Conservation (phyloP, 2,797 vertebrate species). For the Antrozous pallidus region DNA sequence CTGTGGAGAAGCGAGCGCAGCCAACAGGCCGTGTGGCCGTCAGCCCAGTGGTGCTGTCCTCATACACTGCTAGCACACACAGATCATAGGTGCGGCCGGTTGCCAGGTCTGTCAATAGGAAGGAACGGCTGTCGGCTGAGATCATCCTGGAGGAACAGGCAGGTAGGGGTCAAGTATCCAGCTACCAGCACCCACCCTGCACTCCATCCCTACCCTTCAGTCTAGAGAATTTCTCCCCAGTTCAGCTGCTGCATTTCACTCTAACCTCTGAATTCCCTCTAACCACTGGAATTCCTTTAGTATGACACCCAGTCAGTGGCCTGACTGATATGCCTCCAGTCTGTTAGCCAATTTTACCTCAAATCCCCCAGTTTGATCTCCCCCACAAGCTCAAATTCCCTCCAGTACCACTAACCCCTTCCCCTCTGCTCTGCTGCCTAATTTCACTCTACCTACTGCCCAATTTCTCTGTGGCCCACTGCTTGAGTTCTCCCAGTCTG, state of each 20-base stretch:
- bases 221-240: background rate
- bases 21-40: constrained; percentile 75
- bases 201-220: background rate
- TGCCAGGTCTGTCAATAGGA: constrained; percentile 79
- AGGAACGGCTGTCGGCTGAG: constrained; percentile 73
- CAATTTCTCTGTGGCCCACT: background rate
- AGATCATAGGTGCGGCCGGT: constrained; percentile 78
- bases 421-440: too few species aligned
- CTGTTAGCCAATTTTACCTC: background rate
- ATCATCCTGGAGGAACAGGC: constrained; percentile 74
- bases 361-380: background rate
- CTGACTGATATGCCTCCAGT: background rate
- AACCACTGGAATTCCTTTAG: background rate
- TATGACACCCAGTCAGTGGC: background rate
- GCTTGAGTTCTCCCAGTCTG: background rate
- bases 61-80: constrained; percentile 79
- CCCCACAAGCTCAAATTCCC: background rate
- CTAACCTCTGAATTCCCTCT: background rate
- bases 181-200: background rate
- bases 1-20: constrained; percentile 75
- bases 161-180: constrained; percentile 32
- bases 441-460: too few species aligned
- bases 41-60: constrained; percentile 66
- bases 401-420: background rate
- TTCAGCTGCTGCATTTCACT: background rate